Percentiles rank a stretch among this genome's conserved stretches.
Conservation (phyloP, 2,888 invertebrate species). For the Agrypnus murinus region DNA sequence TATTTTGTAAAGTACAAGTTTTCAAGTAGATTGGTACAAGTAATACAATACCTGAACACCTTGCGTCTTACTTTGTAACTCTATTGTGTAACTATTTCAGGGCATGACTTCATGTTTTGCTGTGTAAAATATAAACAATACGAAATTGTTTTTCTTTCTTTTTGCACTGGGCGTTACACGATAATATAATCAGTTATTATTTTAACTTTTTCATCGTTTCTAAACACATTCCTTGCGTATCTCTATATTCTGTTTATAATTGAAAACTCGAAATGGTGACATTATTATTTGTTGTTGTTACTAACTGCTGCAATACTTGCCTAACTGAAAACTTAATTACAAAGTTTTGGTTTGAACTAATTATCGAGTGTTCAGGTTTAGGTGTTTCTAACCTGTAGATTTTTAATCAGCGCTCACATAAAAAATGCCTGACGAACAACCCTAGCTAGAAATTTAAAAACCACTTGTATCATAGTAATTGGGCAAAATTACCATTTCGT, state of each 20-base stretch:
- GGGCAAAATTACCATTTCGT: too few relatives aligned
- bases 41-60: slow-evolving; percentile 35
- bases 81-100: slow-evolving; percentile 46
- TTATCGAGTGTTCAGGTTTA: too few relatives aligned
- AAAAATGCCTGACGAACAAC: too few relatives aligned
- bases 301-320: too few relatives aligned
- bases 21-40: slow-evolving; percentile 7
- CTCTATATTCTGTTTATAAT: not conserved
- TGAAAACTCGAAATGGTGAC: not conserved
- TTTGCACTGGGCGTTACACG: slow-evolving; percentile 31
- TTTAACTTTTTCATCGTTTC: slow-evolving; percentile 8
- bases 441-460: too few relatives aligned
- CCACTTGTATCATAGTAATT: too few relatives aligned
- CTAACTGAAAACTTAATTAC: too few relatives aligned
- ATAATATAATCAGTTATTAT: slow-evolving; percentile 34
- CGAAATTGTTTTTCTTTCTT: slow-evolving; percentile 52
- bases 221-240: not conserved
- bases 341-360: too few relatives aligned
- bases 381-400: too few relatives aligned
- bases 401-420: too few relatives aligned
- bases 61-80: slow-evolving; percentile 43
- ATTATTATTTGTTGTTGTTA: not conserved
- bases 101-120: slow-evolving; percentile 60
- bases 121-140: slow-evolving; percentile 56
- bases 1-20: slow-evolving; percentile 19